Percentiles rank a stretch among this genome's conserved stretches.
phyloP scores from a whole-genome alignment of 2,113 vertebrate genomes.

The Rhombomys opimus region DNA sequence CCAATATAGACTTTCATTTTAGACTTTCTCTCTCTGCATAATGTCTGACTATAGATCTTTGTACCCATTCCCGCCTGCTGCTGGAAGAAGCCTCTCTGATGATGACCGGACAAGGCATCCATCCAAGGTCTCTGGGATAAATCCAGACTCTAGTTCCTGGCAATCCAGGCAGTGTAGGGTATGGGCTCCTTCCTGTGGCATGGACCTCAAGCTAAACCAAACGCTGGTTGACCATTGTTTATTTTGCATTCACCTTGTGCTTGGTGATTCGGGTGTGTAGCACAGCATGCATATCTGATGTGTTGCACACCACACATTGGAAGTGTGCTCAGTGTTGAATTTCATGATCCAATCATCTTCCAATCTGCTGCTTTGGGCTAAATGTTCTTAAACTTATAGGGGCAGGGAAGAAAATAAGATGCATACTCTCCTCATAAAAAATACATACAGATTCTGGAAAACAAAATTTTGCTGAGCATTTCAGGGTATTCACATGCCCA shows the following conservation, averaged over 20 bases:
- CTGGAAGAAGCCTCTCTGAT: not conserved
- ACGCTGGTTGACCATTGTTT: not conserved
- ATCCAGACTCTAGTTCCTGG: not conserved
- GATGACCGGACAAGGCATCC: not conserved
- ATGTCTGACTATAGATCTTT: not conserved
- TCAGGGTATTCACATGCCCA: not conserved
- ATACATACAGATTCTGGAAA: constrained; percentile 36
- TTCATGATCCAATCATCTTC: constrained; percentile 9
- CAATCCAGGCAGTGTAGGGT: not conserved
- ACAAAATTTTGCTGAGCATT: constrained; percentile 44
- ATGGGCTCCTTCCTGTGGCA: not conserved
- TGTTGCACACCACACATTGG: not conserved
- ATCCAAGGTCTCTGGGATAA: not conserved
- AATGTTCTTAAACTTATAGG: constrained; percentile 26
- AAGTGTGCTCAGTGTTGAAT: not conserved
- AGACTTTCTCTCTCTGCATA: not conserved
- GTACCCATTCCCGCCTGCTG: not conserved
- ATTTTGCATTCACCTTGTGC: not conserved
- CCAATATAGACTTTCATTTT: not conserved
- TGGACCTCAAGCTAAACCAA: not conserved
- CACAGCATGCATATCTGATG: not conserved
- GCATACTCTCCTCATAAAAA: not conserved
- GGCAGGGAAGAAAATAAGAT: not conserved
- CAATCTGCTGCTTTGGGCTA: not conserved
- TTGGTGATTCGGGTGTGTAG: constrained; percentile 38